phyloP scores from a whole-genome alignment of 2,113 vertebrate species.

The Stigmatopora argus region DNA sequence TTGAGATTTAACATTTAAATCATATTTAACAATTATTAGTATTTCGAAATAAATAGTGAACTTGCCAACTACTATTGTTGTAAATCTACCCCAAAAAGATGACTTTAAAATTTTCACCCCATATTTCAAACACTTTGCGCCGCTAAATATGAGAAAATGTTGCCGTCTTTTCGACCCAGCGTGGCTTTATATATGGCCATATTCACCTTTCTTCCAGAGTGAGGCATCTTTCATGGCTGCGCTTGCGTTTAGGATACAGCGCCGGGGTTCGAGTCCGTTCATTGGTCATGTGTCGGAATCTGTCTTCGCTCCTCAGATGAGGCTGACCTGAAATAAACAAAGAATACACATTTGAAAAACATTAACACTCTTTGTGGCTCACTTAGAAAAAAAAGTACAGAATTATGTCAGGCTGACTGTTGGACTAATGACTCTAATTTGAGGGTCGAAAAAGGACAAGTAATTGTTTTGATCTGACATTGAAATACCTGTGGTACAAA shows the following conservation, averaged over 20 bases:
- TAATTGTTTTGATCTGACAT: conserved; percentile 55
- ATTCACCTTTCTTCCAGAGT: conserved; percentile 67
- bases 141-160: no score
- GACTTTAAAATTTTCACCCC: no score
- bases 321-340: conserved; percentile 65
- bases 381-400: background rate
- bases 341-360: background rate
- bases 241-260: conserved; percentile 68
- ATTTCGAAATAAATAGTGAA: no score
- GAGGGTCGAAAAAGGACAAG: conserved; percentile 21
- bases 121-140: no score
- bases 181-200: background rate
- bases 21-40: no score
- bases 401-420: background rate
- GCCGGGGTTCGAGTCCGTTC: conserved; percentile 60
- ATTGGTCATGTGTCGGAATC: conserved; percentile 67
- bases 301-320: conserved; percentile 71
- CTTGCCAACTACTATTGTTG: no score
- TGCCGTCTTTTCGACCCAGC: no score
- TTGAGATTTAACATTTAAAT: no score
- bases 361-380: background rate
- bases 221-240: conserved; percentile 59
- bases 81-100: no score
- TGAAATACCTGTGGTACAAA: conserved; percentile 64
- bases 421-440: conserved; percentile 7